These are phyloP conservation scores for Zaprionus nigranus DNA, from an alignment of 1,140 invertebrate genomes.

Conservation along the genomic window DNA sequence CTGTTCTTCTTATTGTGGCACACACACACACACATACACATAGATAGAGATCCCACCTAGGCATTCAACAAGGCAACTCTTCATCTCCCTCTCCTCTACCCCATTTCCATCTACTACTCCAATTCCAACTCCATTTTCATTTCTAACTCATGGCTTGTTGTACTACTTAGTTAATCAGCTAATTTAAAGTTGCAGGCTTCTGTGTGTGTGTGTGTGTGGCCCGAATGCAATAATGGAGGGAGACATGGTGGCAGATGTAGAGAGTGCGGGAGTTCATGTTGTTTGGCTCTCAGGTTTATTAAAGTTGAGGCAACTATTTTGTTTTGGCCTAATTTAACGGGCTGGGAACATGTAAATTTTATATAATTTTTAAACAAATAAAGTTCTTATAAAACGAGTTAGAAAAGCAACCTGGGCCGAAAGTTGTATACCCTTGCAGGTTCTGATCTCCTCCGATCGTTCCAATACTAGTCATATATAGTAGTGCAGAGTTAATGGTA, in stretches of 20 bases:
- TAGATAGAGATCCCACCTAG: conserved; percentile 68
- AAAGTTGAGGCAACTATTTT: not conserved
- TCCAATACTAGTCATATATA: too few species aligned
- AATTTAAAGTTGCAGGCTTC: conserved; percentile 65
- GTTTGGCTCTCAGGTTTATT: not conserved
- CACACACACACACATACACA: conserved; percentile 61
- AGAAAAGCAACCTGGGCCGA: too few species aligned
- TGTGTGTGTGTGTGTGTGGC: conserved; percentile 17
- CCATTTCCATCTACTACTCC: conserved; percentile 32
- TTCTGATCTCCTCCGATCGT: too few species aligned
- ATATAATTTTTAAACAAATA: not conserved
- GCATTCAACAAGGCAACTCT: conserved; percentile 60
- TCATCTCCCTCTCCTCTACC: not conserved
- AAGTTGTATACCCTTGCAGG: too few species aligned
- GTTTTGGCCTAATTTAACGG: not conserved
- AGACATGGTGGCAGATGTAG: not conserved
- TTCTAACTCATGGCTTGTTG: conserved; percentile 71
- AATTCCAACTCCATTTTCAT: conserved; percentile 16
- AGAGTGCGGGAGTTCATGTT: conserved; percentile 1
- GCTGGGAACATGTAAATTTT: not conserved
- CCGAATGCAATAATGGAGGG: not conserved
- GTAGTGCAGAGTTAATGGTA: too few species aligned
- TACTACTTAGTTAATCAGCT: conserved; percentile 80
- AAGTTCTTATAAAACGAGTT: too few species aligned
- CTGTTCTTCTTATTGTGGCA: conserved; percentile 50